These are phyloP conservation scores for Halcyon leucocephala DNA, from an alignment of 2,797 vertebrate species.

Conservation along the genomic window DNA sequence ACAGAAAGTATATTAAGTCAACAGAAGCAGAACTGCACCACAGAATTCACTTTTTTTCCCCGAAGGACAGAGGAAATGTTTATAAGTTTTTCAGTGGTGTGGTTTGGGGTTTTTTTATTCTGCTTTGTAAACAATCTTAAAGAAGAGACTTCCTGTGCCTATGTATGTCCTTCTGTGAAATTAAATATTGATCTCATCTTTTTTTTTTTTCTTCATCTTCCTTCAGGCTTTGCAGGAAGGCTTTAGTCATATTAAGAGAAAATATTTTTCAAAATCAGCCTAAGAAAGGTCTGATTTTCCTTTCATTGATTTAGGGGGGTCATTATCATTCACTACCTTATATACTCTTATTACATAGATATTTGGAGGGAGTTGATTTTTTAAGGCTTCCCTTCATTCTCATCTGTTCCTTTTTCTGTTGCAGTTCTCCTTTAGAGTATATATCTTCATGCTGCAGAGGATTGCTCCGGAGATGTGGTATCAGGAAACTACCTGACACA, in stretches of 20 bases:
- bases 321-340: neutral
- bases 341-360: neutral
- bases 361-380: neutral
- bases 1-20: neutral
- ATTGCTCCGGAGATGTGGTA: neutral
- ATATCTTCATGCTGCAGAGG: neutral
- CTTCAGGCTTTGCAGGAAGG: neutral
- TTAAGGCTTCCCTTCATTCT: neutral
- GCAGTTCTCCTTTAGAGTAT: neutral
- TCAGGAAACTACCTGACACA: slow-evolving; percentile 33
- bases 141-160: neutral
- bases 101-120: neutral
- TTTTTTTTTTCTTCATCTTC: neutral
- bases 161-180: neutral
- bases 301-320: neutral
- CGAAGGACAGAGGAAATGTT: neutral
- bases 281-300: neutral
- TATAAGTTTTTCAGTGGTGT: neutral
- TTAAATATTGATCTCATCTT: slow-evolving; percentile 12
- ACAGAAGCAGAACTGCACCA: neutral
- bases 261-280: neutral
- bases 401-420: neutral
- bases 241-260: neutral
- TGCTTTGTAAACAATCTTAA: neutral
- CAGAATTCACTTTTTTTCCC: neutral